phyloP scores from a whole-genome alignment of 2,888 invertebrate genomes.

The Lasioglossum figueresi region DNA sequence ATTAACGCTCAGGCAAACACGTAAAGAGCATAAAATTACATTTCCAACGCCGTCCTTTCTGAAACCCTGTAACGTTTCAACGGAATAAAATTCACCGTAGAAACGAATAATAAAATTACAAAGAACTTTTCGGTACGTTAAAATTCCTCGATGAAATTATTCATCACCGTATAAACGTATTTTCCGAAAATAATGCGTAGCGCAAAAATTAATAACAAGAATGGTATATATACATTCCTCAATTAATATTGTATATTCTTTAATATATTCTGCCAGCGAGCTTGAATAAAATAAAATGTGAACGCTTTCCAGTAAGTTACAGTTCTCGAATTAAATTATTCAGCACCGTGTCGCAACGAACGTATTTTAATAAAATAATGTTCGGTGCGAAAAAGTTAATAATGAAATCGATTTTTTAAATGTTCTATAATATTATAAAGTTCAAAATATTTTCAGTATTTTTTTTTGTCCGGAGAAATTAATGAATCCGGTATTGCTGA shows the following conservation, averaged over 20 bases:
- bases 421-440: background rate
- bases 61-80: background rate
- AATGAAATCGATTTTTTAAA: background rate
- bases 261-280: background rate
- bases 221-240: background rate
- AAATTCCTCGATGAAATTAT: background rate
- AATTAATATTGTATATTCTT: background rate
- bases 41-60: background rate
- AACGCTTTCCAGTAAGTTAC: background rate
- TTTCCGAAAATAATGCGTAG: background rate
- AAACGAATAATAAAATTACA: background rate
- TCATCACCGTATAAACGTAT: background rate
- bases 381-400: background rate
- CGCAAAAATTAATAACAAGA: background rate
- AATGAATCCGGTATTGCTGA: background rate
- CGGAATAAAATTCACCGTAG: background rate
- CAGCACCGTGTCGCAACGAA: background rate
- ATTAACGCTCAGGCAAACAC: slow-evolving; percentile 1
- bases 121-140: background rate
- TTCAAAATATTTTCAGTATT: background rate
- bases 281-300: background rate
- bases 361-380: background rate
- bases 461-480: background rate
- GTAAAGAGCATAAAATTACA: slow-evolving; percentile 5
- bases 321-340: background rate